Percentiles rank a stretch among this genome's conserved stretches.
Conservation (phyloP, 2,113 vertebrate genomes). For the Vireo altiloquus region DNA sequence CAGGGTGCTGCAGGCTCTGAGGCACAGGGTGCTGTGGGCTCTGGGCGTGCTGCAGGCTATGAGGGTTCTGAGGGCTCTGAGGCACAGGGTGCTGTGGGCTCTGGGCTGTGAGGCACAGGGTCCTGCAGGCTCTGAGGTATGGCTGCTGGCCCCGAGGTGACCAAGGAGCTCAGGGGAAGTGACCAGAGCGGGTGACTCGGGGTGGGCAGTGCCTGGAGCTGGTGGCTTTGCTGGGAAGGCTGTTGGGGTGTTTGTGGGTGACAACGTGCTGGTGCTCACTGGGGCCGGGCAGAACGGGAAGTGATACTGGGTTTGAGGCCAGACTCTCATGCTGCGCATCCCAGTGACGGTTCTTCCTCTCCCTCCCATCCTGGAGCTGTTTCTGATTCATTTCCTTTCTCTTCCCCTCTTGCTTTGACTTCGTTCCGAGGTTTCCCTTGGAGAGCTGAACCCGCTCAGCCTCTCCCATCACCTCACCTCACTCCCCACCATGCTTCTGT, state of each 20-base stretch:
- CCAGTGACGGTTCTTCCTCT: neutral
- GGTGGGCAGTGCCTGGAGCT: neutral
- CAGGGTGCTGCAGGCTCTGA: too few species aligned
- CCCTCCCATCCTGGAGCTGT: neutral
- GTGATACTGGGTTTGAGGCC: neutral
- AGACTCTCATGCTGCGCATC: neutral
- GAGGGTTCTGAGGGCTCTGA: too few species aligned
- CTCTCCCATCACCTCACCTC: neutral
- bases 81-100: too few species aligned
- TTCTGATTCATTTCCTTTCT: conserved; percentile 19
- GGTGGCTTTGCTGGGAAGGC: neutral
- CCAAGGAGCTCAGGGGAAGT: neutral
- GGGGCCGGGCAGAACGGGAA: neutral
- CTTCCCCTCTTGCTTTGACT: conserved; percentile 23
- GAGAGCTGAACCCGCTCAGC: neutral
- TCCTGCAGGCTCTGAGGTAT: too few species aligned
- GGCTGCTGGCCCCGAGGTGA: neutral
- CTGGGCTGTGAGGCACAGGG: too few species aligned
- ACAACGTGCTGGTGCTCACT: neutral
- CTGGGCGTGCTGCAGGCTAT: too few species aligned
- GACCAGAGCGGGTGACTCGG: neutral
- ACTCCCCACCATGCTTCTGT: conserved; percentile 8
- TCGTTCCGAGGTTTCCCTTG: conserved; percentile 18
- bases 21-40: too few species aligned
- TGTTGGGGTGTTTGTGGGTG: neutral